These are phyloP conservation scores for Esperia sulphurella DNA, from an alignment of 2,888 invertebrate genomes.

Conservation along the genomic window DNA sequence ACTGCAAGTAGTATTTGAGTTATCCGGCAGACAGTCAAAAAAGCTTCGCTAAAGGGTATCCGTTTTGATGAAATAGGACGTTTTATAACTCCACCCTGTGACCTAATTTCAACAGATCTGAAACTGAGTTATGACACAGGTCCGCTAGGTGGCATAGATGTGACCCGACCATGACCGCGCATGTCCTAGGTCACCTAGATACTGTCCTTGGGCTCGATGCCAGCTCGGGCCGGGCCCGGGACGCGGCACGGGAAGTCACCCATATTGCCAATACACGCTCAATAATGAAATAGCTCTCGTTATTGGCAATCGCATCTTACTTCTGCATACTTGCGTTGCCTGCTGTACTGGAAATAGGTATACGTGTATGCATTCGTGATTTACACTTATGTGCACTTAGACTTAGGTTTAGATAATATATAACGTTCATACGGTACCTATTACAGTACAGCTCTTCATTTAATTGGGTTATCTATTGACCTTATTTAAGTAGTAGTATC, in stretches of 20 bases:
- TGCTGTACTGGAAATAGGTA: background rate
- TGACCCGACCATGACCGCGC: slow-evolving; percentile 58
- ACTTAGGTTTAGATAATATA: too few relatives aligned
- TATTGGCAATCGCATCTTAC: slow-evolving; percentile 24
- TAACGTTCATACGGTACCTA: too few relatives aligned
- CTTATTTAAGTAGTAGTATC: too few relatives aligned
- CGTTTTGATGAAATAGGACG: too few relatives aligned
- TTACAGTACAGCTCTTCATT: too few relatives aligned
- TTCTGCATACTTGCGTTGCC: slow-evolving; percentile 19
- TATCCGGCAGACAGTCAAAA: too few relatives aligned
- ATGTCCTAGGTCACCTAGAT: slow-evolving; percentile 58
- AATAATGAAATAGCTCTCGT: slow-evolving; percentile 30
- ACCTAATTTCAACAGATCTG: too few relatives aligned
- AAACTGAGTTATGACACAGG: background rate
- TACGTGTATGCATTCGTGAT: background rate
- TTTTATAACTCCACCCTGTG: too few relatives aligned
- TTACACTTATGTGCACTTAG: too few relatives aligned
- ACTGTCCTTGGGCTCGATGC: slow-evolving; percentile 64
- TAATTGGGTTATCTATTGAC: too few relatives aligned
- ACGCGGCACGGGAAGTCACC: slow-evolving; percentile 43
- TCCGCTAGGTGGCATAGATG: background rate
- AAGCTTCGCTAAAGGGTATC: too few relatives aligned
- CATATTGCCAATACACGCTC: slow-evolving; percentile 51
- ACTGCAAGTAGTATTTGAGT: too few relatives aligned
- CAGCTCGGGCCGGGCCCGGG: slow-evolving; percentile 30